Evolutionary conservation across 1,140 invertebrate genomes (phyloP).

Genomic region (Cylas formicarius): DNA sequence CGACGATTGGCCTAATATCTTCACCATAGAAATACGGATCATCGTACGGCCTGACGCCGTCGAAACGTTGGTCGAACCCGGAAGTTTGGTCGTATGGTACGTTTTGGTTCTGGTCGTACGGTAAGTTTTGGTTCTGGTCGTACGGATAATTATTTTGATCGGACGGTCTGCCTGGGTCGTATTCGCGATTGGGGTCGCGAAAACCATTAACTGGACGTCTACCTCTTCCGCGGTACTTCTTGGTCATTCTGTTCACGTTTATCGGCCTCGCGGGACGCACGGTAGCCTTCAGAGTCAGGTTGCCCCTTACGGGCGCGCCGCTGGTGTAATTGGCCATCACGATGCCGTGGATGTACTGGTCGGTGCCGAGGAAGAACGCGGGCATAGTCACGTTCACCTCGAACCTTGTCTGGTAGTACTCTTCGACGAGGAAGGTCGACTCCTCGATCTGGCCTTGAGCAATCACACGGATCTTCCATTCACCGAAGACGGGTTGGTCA

Average conservation of each 20-base stretch:
- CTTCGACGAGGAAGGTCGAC: slow-evolving; percentile 79
- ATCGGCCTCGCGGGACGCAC: slow-evolving; percentile 58
- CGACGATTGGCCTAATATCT: slow-evolving; percentile 51
- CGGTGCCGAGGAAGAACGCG: slow-evolving; percentile 83
- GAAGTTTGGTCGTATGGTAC: slow-evolving; percentile 14
- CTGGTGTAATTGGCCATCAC: slow-evolving; percentile 92
- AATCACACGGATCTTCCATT: slow-evolving; percentile 83
- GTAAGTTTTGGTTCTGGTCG: slow-evolving; percentile 1
- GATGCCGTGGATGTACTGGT: slow-evolving; percentile 71
- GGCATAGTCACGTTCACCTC: slow-evolving; percentile 95
- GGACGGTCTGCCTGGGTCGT: slow-evolving; percentile 14
- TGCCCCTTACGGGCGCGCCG: slow-evolving; percentile 74
- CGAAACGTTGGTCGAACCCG: neutral
- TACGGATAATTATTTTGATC: slow-evolving; percentile 9
- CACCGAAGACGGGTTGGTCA: slow-evolving; percentile 85
- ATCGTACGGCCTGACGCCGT: slow-evolving; percentile 11
- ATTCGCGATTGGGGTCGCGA: slow-evolving; percentile 10
- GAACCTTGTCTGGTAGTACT: slow-evolving; percentile 89
- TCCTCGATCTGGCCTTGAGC: slow-evolving; percentile 84
- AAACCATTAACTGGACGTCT: slow-evolving; percentile 14
- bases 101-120: slow-evolving; percentile 4
- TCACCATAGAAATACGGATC: slow-evolving; percentile 30
- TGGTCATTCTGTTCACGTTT: slow-evolving; percentile 31
- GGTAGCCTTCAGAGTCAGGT: slow-evolving; percentile 75
- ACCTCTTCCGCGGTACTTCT: slow-evolving; percentile 19